Conservation (phyloP, 2,888 invertebrate genomes). For the Embidobia sp. region DNA sequence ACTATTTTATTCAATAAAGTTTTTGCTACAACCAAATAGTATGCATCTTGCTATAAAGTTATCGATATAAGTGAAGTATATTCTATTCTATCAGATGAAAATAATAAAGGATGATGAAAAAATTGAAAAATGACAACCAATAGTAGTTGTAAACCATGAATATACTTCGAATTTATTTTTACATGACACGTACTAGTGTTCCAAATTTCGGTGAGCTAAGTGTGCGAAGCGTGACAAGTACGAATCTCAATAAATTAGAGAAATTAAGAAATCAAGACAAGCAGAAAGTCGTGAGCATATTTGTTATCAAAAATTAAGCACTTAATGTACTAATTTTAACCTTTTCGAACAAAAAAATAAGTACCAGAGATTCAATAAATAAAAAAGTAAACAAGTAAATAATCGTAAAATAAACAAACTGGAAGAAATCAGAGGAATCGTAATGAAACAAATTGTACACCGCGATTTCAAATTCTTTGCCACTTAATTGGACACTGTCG, state of each 20-base stretch:
- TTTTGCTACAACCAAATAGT: slow-evolving; percentile 80
- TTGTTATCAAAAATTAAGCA: slow-evolving; percentile 11
- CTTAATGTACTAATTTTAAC: slow-evolving; percentile 23
- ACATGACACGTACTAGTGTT: slow-evolving; percentile 76
- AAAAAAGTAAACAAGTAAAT: slow-evolving; percentile 11
- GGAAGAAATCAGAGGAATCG: no score
- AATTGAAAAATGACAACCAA: slow-evolving; percentile 47
- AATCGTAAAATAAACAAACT: slow-evolving; percentile 16
- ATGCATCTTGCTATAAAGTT: slow-evolving; percentile 77
- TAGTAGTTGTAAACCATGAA: slow-evolving; percentile 71
- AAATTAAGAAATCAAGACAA: slow-evolving; percentile 25
- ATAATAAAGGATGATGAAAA: slow-evolving; percentile 65
- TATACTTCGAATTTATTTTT: slow-evolving; percentile 81
- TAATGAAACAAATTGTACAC: slow-evolving; percentile 69
- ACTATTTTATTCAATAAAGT: slow-evolving; percentile 80
- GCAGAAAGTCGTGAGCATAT: slow-evolving; percentile 3
- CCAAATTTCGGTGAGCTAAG: slow-evolving; percentile 68
- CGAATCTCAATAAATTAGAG: slow-evolving; percentile 39
- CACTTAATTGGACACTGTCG: slow-evolving; percentile 73
- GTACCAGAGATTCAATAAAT: background rate
- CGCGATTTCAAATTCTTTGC: slow-evolving; percentile 71
- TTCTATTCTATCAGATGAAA: slow-evolving; percentile 74
- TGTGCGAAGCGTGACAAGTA: slow-evolving; percentile 42
- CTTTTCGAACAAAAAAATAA: slow-evolving; percentile 12
- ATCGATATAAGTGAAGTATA: slow-evolving; percentile 70